These are phyloP conservation scores for Arvicanthis niloticus DNA, from an alignment of 2,113 vertebrate genomes.

Conservation along the genomic window DNA sequence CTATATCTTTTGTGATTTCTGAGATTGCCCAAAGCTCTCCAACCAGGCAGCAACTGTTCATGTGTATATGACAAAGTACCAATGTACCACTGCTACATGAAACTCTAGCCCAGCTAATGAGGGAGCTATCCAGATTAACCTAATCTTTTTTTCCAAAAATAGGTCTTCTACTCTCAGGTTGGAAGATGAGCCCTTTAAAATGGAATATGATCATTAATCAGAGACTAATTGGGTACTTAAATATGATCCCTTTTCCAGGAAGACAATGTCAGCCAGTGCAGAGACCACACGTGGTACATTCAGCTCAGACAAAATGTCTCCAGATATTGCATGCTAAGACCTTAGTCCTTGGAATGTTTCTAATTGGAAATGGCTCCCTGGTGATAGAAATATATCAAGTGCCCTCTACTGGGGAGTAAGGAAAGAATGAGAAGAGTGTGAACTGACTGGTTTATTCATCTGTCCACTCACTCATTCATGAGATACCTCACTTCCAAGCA, in stretches of 20 bases:
- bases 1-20: background rate
- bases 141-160: background rate
- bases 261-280: background rate
- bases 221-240: background rate
- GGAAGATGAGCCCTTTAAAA: background rate
- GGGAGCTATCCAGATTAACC: background rate
- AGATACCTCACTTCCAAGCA: background rate
- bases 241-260: constrained; percentile 40
- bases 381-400: background rate
- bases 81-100: background rate
- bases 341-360: background rate
- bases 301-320: background rate
- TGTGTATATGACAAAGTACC: background rate
- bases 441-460: background rate
- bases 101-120: background rate
- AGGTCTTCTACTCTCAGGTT: background rate
- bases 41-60: background rate
- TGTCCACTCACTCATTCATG: background rate
- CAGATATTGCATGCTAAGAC: background rate
- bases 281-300: background rate
- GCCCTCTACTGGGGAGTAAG: too few relatives aligned
- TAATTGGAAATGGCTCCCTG: background rate
- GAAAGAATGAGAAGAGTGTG: background rate
- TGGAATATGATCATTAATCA: constrained; percentile 4
- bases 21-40: background rate